Evolutionary conservation across 2,888 invertebrate genomes (phyloP).

Genomic region (Campoplex capitator): DNA sequence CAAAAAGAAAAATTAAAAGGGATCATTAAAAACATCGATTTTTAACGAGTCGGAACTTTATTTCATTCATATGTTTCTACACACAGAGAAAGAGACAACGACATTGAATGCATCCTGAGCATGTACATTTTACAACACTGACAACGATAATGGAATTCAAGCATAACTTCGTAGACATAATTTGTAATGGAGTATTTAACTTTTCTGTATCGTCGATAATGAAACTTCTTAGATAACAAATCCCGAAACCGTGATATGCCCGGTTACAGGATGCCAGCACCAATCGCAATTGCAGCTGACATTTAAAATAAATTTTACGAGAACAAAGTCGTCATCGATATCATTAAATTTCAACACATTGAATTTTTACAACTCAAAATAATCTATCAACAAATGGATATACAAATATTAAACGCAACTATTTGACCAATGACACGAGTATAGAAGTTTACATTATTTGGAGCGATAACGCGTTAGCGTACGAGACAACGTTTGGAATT

Average conservation of each 20-base stretch:
- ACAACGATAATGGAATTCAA: conserved; percentile 52
- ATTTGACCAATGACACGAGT: not conserved
- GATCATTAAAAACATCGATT: not conserved
- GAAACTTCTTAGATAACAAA: conserved; percentile 21
- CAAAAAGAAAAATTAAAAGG: not conserved
- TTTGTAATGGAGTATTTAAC: conserved; percentile 23
- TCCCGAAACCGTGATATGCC: conserved; percentile 1
- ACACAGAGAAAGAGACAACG: conserved; percentile 66
- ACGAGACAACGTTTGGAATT: not conserved
- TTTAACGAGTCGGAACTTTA: conserved; percentile 59
- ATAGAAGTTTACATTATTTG: not conserved
- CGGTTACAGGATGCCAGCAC: not conserved
- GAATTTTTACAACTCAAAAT: not conserved
- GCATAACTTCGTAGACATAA: conserved; percentile 9
- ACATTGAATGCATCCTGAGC: conserved; percentile 63
- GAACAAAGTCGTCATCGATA: not conserved
- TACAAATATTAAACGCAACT: not conserved
- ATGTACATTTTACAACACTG: conserved; percentile 55
- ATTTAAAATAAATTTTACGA: not conserved
- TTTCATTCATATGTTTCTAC: conserved; percentile 48
- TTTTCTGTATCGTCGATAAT: conserved; percentile 22
- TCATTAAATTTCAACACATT: not conserved
- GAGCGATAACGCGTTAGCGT: not conserved
- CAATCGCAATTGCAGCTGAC: not conserved
- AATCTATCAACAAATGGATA: not conserved